Conservation (phyloP, 2,113 vertebrate species). For the Fukomys damarensis region DNA sequence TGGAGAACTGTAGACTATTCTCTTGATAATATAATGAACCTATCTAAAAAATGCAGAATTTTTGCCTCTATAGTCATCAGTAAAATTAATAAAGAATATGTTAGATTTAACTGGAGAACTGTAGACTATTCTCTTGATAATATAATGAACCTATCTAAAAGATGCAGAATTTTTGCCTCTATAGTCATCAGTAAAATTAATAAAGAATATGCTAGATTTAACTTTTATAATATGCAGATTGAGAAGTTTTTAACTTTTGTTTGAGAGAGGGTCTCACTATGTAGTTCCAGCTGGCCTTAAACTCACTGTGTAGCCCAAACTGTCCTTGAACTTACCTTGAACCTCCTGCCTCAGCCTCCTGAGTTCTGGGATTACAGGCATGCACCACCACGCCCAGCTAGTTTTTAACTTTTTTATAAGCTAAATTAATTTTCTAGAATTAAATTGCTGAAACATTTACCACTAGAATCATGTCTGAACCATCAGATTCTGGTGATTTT, state of each 20-base stretch:
- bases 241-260: background rate
- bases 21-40: background rate
- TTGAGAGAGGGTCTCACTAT: no score
- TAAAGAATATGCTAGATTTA: slow-evolving; percentile 5
- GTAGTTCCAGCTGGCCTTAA: no score
- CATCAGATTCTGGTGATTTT: background rate
- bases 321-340: no score
- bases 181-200: background rate
- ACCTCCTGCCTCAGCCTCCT: no score
- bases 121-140: background rate
- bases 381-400: background rate
- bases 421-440: background rate
- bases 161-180: background rate
- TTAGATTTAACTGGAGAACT: slow-evolving; percentile 10
- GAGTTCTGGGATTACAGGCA: no score
- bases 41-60: background rate
- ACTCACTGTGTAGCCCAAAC: no score
- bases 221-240: background rate
- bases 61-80: background rate
- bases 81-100: background rate
- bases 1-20: background rate
- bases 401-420: slow-evolving; percentile 9
- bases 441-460: background rate
- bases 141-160: slow-evolving; percentile 6
- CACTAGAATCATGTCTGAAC: slow-evolving; percentile 1